Evolutionary conservation across 1,140 invertebrate species (phyloP), one percentile per base, ranked within the genome.

Genomic region (Drosophila varians): DNA sequence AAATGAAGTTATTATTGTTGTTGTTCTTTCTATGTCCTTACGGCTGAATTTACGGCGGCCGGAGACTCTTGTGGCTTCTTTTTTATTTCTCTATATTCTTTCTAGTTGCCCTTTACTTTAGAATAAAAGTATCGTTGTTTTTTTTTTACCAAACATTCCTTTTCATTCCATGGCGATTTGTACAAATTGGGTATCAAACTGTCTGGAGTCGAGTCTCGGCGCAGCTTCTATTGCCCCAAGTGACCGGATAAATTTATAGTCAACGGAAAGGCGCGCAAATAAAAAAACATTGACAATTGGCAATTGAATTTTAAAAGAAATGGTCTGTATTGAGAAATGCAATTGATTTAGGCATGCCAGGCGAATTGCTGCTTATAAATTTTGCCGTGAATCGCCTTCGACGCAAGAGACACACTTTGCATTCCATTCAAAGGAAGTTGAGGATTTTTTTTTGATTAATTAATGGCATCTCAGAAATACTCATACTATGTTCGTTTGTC

Each of bases 271-370:
- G 71, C 49, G 71, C 61, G 56, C 80, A 72, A 84, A 83, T 75
- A 74, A 84, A 83, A 84, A 78, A 83, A 72, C 61, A 84, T 68
- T 86, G 65, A 74, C 70, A 84, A 83, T 74, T 74, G 70, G 48
- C 65, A 84, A 84, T 83, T 79, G 55, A 68, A 78, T 84, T 83
- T 74, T 36, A 40, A 54, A 72, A 54, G 43, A 61, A 77, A 82
- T 60, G 60, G 43, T 60, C 62, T 38, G 57, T 49, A 43, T 26
- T 28, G 48, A 45, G 16, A 40, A 69, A 61, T 54, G 38, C 73
- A 82, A 83, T 83, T 80, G 73, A 74, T 69, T 82, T 77, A 56
- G 61, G 54, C 51, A 34, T 52, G 49, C 54, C 21, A 31, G 4
- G 12, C 60, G 56, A 61, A 36, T 62, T 52, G 49, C 42, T 18